Base-by-base conservation (phyloP, 2,888 invertebrate species). In the Lysandra coridon region DNA sequence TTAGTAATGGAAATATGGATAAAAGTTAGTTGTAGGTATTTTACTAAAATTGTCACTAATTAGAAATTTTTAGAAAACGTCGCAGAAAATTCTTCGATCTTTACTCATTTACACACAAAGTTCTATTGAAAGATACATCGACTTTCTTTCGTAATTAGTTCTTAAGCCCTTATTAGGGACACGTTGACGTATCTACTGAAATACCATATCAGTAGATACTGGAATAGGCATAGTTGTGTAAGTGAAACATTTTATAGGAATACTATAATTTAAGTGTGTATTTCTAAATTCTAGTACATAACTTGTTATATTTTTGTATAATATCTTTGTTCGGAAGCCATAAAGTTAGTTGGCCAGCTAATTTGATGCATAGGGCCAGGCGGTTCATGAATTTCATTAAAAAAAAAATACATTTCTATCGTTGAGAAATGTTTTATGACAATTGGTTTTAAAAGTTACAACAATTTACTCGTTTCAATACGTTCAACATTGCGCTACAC, bases 71-170 rank as follows among this genome's bases (percentile, higher is more conserved):
- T 62, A 62, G 62, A 62, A 62, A 62, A 7, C 62, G 17, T 62
- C 3, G 10, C n/a, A n/a, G 23, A 3, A 64, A 4, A 4, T 64
- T 23, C 3, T 30, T 12, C 12, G 30, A 30, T 12, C 30, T 64
- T 30, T 30, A 64, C 30, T 64, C 10, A 64, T 64, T 30, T 64
- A 12, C 64, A 64, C 64, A 30, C 64, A 64, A 23, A 30, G 33
- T 33, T 69, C 69, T 69, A 37, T 33, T 69, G 14, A 33, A 69
- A 75, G 17, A 53, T 44, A 49, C 17, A 14, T 57, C 14, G 53
- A 49, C 76, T 44, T 53, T 76, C 76, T 57, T 76, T 76, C 10
- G 30, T 57, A 76, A 57, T 76, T 53, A 69, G 33, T 5, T 69
- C 23, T 64, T 69, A 33, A 33, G 33, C 69, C 33, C 76, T 17